Conservation (phyloP, 2,797 vertebrate genomes). For the Hafferia zeledoni region DNA sequence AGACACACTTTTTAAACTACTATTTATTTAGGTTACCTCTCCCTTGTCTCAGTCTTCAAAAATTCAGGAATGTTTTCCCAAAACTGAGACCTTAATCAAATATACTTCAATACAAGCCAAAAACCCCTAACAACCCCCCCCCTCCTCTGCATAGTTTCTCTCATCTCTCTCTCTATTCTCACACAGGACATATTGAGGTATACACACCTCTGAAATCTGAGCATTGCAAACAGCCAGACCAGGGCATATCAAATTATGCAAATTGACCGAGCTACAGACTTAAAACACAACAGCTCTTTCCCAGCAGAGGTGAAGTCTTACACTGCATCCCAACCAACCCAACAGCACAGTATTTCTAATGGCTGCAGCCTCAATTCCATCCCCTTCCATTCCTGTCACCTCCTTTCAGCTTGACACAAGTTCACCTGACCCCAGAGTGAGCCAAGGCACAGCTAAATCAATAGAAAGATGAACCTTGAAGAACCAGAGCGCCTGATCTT, state of each 20-base stretch:
- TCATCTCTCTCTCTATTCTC: background rate
- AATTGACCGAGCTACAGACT: background rate
- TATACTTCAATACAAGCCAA: background rate
- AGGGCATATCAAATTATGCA: background rate
- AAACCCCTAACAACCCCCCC: background rate
- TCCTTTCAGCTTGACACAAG: background rate
- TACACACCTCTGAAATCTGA: background rate
- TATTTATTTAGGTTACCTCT: background rate
- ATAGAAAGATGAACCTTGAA: background rate
- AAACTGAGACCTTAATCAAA: background rate
- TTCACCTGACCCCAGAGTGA: background rate
- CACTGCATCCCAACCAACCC: background rate
- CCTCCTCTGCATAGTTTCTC: background rate
- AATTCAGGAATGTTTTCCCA: background rate
- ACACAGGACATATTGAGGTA: background rate
- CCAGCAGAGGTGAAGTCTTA: background rate
- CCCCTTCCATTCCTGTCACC: background rate
- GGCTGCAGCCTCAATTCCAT: background rate
- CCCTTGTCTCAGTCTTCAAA: background rate
- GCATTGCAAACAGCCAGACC: background rate
- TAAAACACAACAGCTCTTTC: background rate
- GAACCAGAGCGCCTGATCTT: background rate
- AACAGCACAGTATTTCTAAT: background rate
- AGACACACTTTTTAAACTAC: background rate
- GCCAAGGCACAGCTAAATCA: background rate